Evolutionary conservation across 1,140 invertebrate genomes (phyloP).

Genomic region (Andricus grossulariae): DNA sequence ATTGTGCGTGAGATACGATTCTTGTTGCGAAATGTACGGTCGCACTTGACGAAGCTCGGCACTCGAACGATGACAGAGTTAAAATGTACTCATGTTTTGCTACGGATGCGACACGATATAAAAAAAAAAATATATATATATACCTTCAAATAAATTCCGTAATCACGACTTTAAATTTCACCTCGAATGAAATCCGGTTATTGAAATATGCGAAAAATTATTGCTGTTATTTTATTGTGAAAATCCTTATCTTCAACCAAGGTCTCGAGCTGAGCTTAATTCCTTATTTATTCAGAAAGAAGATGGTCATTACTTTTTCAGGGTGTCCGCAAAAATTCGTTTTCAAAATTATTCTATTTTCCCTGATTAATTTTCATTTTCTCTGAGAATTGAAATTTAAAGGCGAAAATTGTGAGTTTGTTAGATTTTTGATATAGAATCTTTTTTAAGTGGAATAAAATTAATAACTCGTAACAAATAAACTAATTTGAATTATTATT

Average conservation of each 20-base stretch:
- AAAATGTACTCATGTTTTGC: slow-evolving; percentile 18
- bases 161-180: slow-evolving; percentile 16
- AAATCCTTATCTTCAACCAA: slow-evolving; percentile 18
- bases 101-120: slow-evolving; percentile 9
- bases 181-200: not conserved
- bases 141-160: slow-evolving; percentile 11
- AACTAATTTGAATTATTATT: no score
- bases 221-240: slow-evolving; percentile 23
- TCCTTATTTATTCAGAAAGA: not conserved
- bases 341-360: no score
- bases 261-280: slow-evolving; percentile 6
- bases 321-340: no score
- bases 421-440: no score
- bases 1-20: slow-evolving; percentile 43
- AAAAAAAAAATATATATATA: slow-evolving; percentile 15
- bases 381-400: no score
- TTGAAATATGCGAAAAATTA: slow-evolving; percentile 22
- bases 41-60: slow-evolving; percentile 36
- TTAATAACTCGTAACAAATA: no score
- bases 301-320: slow-evolving; percentile 16
- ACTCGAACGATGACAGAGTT: slow-evolving; percentile 32
- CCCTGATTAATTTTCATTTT: no score
- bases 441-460: no score
- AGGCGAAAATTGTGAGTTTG: no score
- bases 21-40: slow-evolving; percentile 40